Evolutionary conservation across 2,888 invertebrate genomes (phyloP), one percentile per base, ranked within the genome.

Genomic region (Pseudococcus jackbeardsleyi): DNA sequence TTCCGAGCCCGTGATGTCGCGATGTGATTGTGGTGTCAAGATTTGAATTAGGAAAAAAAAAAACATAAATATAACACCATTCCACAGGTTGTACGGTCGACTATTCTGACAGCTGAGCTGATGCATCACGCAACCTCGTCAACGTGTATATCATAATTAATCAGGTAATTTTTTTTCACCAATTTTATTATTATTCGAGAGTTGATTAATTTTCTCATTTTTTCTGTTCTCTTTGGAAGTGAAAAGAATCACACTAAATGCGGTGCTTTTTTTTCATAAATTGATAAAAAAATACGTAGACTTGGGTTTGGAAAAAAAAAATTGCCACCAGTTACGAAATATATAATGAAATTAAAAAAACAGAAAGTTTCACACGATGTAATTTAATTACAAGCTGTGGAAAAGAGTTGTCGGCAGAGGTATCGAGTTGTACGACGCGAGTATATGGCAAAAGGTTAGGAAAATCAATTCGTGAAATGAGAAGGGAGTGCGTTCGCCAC

Each of bases 391-490:
- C 79, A 19, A 79, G 26, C n/a, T 6, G 15, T 7, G 79, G 46
- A 42, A 42, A 42, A 79, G 79, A 79, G 79, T 79, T 79, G 42
- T 9, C 79, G 42, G 79, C 42, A 79, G 26, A 33, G 26, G 79
- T 79, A 79, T 42, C 33, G 42, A 39, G 79, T 79, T 42, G 79
- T 79, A 42, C n/a, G 59, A 59, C 59, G 79, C 26, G 26, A 33
- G 26, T 33, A 33, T 33, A 33, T 33, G 42, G 79, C 42, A 79
- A 79, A 79, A 79, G 79, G 79, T 79, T 79, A 79, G 59, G 59
- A 59, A 79, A 79, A 79, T 79, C 79, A 79, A 79, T 79, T 79
- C 79, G 79, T 33, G 79, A 79, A 79, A 79, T 79, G 79, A 79
- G 79, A 79, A 79, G 79, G 79, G 79, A 79, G 79, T 42, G 42